phyloP scores from a whole-genome alignment of 2,113 vertebrate genomes.

The Xerus inauris region DNA sequence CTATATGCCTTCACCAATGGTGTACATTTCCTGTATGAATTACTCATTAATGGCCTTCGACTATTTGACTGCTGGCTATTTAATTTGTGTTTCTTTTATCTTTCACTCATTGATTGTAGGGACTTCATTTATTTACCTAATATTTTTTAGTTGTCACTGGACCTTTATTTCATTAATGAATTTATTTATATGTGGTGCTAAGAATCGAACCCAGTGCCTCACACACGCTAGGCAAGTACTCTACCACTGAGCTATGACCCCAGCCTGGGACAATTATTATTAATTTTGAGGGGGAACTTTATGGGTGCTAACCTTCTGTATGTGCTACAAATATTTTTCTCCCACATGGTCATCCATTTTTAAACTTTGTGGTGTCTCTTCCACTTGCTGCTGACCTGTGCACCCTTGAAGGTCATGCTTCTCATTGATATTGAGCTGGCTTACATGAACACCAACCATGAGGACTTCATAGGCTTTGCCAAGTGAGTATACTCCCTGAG shows the following conservation, averaged over 20 bases:
- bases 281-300: no score
- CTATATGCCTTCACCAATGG: background rate
- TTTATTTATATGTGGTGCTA: no score
- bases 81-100: background rate
- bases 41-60: background rate
- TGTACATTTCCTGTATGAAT: background rate
- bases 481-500: slow-evolving; percentile 89
- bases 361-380: slow-evolving; percentile 35
- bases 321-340: background rate
- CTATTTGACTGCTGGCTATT: background rate
- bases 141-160: no score
- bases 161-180: no score
- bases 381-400: background rate
- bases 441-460: slow-evolving; percentile 99
- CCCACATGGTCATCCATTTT: background rate
- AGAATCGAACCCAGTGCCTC: no score
- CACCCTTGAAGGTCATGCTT: slow-evolving; percentile 92
- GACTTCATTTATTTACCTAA: no score
- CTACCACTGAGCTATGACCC: no score
- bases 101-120: background rate
- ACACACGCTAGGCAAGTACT: no score
- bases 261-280: no score
- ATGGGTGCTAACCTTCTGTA: background rate
- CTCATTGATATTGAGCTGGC: slow-evolving; percentile 98
- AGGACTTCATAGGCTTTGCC: slow-evolving; percentile 99